Conservation (phyloP, 1,140 invertebrate species). For the Lerema accius region DNA sequence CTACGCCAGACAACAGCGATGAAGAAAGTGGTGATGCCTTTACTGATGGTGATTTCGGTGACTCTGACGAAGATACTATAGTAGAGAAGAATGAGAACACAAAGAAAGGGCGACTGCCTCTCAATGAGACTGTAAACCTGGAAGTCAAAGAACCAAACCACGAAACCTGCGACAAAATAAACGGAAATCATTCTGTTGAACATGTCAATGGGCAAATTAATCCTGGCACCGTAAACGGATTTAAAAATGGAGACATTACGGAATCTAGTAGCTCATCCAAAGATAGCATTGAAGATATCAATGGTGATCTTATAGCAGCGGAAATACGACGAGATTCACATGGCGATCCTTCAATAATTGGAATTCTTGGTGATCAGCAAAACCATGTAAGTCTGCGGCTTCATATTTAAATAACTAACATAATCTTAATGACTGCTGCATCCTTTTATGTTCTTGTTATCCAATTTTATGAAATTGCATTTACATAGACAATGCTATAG, state of each 20-base stretch:
- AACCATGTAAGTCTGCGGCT: conserved; percentile 72
- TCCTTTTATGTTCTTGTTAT: conserved; percentile 2
- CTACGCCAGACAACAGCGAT: conserved; percentile 67
- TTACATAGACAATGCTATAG: not conserved
- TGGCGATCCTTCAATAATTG: conserved; percentile 71
- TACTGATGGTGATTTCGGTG: conserved; percentile 77
- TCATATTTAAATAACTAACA: conserved; percentile 13
- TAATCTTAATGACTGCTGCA: not conserved
- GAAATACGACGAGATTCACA: conserved; percentile 60
- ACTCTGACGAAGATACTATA: conserved; percentile 68
- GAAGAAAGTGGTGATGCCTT: conserved; percentile 74
- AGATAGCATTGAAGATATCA: conserved; percentile 33
- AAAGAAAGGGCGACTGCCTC: conserved; percentile 48
- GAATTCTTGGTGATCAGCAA: conserved; percentile 78
- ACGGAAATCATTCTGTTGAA: conserved; percentile 32
- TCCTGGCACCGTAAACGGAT: conserved; percentile 10
- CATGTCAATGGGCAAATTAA: conserved; percentile 32
- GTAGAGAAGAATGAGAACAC: conserved; percentile 42
- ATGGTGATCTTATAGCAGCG: conserved; percentile 15
- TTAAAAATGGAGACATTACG: conserved; percentile 21
- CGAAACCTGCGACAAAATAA: conserved; percentile 24
- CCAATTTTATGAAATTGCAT: not conserved
- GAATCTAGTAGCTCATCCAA: conserved; percentile 23
- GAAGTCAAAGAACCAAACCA: conserved; percentile 40
- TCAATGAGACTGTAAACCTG: conserved; percentile 69